Percentiles rank a stretch among this genome's conserved stretches.
Conservation (phyloP, 2,797 vertebrate genomes). For the Typhlichthys eigenmanni region DNA sequence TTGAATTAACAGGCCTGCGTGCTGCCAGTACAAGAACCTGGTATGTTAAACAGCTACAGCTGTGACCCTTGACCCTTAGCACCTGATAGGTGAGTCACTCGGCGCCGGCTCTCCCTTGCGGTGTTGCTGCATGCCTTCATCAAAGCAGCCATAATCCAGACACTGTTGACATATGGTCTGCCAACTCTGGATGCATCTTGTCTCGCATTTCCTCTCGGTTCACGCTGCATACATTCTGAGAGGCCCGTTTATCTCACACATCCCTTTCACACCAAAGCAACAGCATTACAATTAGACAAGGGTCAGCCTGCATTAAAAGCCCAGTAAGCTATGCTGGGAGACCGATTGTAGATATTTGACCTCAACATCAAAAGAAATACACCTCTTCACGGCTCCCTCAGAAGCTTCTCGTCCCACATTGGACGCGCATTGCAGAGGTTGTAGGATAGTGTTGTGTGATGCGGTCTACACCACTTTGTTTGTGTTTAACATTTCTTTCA, state of each 20-base stretch:
- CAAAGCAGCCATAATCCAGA: constrained; percentile 46
- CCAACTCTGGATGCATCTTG: constrained; percentile 15
- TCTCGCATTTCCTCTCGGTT: constrained; percentile 4
- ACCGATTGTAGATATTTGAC: too few relatives aligned
- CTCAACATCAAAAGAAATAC: too few relatives aligned
- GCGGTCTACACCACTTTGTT: too few relatives aligned
- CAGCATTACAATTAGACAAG: too few relatives aligned
- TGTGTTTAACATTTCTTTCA: too few relatives aligned
- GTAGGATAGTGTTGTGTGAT: too few relatives aligned
- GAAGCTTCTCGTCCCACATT: too few relatives aligned
- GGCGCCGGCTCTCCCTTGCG: constrained; percentile 49
- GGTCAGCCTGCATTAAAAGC: too few relatives aligned
- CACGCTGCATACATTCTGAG: constrained; percentile 32
- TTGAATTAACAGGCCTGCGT: constrained; percentile 50
- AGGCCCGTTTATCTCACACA: constrained; percentile 10
- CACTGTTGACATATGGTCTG: constrained; percentile 46
- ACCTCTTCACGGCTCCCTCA: too few relatives aligned
- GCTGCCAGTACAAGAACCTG: constrained; percentile 54
- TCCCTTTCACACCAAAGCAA: too few relatives aligned
- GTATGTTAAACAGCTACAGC: constrained; percentile 77
- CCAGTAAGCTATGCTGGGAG: too few relatives aligned
- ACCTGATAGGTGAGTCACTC: constrained; percentile 78
- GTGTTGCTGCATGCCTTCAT: constrained; percentile 58
- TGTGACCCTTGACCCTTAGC: constrained; percentile 70
- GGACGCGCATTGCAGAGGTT: too few relatives aligned